phyloP scores from a whole-genome alignment of 2,113 vertebrate species.

The Dicaeum eximium region DNA sequence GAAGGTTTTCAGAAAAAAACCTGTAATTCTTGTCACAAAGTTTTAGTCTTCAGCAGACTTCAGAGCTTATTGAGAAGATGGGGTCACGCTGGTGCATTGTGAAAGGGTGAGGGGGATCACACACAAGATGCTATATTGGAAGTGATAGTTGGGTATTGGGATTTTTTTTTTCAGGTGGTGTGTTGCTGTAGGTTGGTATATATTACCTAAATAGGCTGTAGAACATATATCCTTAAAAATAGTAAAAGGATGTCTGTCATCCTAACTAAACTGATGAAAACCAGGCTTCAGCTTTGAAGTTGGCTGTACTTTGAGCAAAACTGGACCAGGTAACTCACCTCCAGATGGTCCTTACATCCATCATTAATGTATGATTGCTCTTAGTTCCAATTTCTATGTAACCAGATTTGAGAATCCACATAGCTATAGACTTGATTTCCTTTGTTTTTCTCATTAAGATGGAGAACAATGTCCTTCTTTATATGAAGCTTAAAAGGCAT shows the following conservation, averaged over 20 bases:
- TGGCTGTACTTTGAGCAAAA: background rate
- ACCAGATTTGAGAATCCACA: background rate
- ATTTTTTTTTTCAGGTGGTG: background rate
- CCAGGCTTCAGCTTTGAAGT: background rate
- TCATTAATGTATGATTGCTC: background rate
- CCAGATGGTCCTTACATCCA: background rate
- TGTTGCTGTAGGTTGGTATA: background rate
- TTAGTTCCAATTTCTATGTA: background rate
- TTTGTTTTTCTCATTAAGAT: background rate
- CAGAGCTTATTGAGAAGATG: background rate
- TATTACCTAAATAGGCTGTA: background rate
- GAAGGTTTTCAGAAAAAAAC: background rate
- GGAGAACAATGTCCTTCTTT: background rate
- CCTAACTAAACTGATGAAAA: background rate
- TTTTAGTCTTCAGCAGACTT: background rate
- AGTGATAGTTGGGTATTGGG: background rate
- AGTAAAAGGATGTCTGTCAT: background rate
- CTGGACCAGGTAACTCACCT: background rate
- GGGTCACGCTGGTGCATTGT: background rate
- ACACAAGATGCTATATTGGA: background rate
- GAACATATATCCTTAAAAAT: background rate
- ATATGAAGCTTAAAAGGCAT: background rate
- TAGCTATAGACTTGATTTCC: background rate
- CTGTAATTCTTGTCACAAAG: background rate
- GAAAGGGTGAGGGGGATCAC: background rate